Conservation (phyloP, 2,113 vertebrate species). For the Neotragus moschatus region DNA sequence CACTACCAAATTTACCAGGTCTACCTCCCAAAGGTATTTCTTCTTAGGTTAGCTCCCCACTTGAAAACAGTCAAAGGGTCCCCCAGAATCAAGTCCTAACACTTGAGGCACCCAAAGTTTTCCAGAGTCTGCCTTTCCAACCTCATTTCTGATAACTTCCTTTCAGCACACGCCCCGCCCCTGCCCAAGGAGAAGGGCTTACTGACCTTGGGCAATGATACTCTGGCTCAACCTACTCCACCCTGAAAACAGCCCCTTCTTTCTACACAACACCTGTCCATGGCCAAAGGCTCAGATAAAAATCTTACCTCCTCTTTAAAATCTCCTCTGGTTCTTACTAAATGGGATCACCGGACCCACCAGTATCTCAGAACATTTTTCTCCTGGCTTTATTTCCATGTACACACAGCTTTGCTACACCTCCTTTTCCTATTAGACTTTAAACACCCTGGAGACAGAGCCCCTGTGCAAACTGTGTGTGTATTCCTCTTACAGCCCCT, state of each 20-base stretch:
- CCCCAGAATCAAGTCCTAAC: not conserved
- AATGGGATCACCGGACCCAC: not conserved
- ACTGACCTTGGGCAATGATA: not conserved
- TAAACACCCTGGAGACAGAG: not conserved
- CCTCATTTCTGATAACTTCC: not conserved
- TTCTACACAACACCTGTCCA: not conserved
- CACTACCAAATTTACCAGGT: not conserved
- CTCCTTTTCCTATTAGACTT: not conserved
- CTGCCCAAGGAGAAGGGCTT: too few species aligned
- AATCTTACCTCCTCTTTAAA: not conserved
- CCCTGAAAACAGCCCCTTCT: rapidly evolving
- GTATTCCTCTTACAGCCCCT: not conserved
- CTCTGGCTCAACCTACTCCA: not conserved
- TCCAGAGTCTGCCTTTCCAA: not conserved
- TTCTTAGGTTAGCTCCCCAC: not conserved
- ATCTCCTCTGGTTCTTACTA: not conserved
- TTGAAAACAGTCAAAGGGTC: not conserved
- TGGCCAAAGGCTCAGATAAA: not conserved
- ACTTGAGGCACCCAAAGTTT: not conserved
- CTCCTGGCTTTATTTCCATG: not conserved
- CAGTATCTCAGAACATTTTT: not conserved
- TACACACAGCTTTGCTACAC: not conserved
- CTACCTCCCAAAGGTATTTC: not conserved
- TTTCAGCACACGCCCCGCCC: rapidly evolving
- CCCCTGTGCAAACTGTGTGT: not conserved